These are phyloP conservation scores for Nymphalis polychloros DNA, from an alignment of 2,888 invertebrate species.

Conservation along the genomic window DNA sequence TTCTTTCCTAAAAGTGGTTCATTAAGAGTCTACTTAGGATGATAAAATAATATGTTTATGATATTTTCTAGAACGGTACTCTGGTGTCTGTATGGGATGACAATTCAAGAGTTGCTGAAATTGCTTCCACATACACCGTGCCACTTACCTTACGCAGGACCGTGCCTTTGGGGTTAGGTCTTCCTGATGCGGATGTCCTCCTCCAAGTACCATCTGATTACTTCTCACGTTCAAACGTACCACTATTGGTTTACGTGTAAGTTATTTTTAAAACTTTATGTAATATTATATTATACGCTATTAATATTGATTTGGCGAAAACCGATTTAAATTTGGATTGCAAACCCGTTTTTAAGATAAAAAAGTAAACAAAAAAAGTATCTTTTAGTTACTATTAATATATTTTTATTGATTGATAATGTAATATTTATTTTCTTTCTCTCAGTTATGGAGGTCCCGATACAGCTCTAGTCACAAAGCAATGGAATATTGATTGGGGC, in stretches of 20 bases:
- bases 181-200: constrained; percentile 86
- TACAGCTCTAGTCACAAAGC: constrained; percentile 90
- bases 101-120: constrained; percentile 79
- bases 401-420: neutral
- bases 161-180: constrained; percentile 84
- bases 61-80: constrained; percentile 59
- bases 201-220: constrained; percentile 88
- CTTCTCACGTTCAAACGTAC: constrained; percentile 87
- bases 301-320: neutral
- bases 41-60: neutral
- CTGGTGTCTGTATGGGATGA: constrained; percentile 83
- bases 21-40: neutral
- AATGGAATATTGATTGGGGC: constrained; percentile 93
- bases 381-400: neutral
- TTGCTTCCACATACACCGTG: constrained; percentile 72
- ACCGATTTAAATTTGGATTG: neutral
- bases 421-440: neutral
- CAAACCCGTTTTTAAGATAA: too few relatives aligned
- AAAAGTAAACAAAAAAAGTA: neutral
- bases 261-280: constrained; percentile 55
- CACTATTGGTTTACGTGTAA: constrained; percentile 92
- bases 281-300: neutral
- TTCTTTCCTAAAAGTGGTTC: too few relatives aligned
- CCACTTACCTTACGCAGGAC: constrained; percentile 83
- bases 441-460: constrained; percentile 95